phyloP scores from a whole-genome alignment of 2,797 vertebrate species.

The Notoglanidium macrostoma region DNA sequence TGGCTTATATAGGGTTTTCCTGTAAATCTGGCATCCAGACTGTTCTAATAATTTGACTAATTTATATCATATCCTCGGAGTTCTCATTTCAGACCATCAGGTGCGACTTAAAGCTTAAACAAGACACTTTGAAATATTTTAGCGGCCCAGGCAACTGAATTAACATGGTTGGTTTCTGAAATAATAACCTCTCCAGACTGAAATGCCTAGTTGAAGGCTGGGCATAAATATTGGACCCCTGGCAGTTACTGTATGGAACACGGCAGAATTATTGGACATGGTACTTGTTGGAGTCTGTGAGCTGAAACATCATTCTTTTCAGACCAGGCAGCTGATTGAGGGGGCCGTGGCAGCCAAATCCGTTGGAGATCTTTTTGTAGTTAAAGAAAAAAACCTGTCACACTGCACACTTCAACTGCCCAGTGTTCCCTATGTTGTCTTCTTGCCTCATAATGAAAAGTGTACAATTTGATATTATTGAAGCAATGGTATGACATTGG shows the following conservation, averaged over 20 bases:
- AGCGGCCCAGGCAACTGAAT: neutral
- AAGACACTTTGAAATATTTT: neutral
- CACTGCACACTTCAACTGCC: neutral
- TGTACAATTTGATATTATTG: neutral
- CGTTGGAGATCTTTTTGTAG: neutral
- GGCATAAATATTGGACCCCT: neutral
- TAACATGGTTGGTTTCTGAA: neutral
- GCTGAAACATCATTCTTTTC: constrained; percentile 26
- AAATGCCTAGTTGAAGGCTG: neutral
- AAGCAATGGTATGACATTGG: neutral
- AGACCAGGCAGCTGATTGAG: constrained; percentile 16
- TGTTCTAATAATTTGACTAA: neutral
- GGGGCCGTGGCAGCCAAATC: constrained; percentile 5
- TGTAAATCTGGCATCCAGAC: neutral
- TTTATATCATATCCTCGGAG: too few relatives aligned
- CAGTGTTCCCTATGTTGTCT: neutral
- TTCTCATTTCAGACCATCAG: neutral
- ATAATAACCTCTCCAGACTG: neutral
- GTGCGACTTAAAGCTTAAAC: neutral
- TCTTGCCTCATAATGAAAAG: neutral
- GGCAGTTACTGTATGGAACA: neutral
- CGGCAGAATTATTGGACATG: constrained; percentile 7
- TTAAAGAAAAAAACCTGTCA: neutral
- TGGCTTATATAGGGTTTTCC: neutral
- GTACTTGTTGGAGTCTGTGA: constrained; percentile 14